Conservation (phyloP, 2,888 invertebrate genomes). For the Achlya flavicornis region DNA sequence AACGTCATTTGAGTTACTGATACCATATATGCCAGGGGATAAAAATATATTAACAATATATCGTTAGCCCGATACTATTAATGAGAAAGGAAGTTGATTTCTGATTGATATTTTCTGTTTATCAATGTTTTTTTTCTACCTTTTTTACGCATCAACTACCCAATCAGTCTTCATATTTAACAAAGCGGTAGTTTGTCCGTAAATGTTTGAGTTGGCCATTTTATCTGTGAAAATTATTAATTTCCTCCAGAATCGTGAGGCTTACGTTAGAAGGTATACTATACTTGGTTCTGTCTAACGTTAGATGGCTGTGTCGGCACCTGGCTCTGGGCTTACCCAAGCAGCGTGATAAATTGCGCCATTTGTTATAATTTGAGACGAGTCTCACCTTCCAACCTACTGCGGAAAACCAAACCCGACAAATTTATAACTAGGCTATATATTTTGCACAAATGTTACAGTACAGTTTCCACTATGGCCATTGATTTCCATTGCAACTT, state of each 20-base stretch:
- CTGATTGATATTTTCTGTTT: too few species aligned
- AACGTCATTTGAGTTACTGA: not conserved
- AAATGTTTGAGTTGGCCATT: too few species aligned
- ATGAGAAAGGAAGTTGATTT: too few species aligned
- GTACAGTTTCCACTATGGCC: conserved; percentile 17
- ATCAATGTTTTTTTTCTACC: too few species aligned
- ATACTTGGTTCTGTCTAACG: not conserved
- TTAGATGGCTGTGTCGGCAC: conserved; percentile 18
- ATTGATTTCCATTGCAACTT: conserved; percentile 33
- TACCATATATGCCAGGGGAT: too few species aligned
- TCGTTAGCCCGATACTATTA: too few species aligned
- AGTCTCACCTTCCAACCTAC: conserved; percentile 26
- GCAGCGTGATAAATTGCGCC: conserved; percentile 56
- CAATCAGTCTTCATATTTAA: too few species aligned
- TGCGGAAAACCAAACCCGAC: not conserved
- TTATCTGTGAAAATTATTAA: not conserved
- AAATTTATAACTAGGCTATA: conserved; percentile 21
- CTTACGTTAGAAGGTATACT: not conserved
- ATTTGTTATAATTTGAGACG: conserved; percentile 67
- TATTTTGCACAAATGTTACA: not conserved
- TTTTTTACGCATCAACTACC: too few species aligned
- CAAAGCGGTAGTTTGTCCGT: too few species aligned
- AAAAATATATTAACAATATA: too few species aligned
- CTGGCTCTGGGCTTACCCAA: conserved; percentile 26
- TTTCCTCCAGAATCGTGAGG: not conserved